Evolutionary conservation across 2,797 vertebrate genomes (phyloP), one percentile per base, ranked within the genome.

Genomic region (Karalla daura): DNA sequence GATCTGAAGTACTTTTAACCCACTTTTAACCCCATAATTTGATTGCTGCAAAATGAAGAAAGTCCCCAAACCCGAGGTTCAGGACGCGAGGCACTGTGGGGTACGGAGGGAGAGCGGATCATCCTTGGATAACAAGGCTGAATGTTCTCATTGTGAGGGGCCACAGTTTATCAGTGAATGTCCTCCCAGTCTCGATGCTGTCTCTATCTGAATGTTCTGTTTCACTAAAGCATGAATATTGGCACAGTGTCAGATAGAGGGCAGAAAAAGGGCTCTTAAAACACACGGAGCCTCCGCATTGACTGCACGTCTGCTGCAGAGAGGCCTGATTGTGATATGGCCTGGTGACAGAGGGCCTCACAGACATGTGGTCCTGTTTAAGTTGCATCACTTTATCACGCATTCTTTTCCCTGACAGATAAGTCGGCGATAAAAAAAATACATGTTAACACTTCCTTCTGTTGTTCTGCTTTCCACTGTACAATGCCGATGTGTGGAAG

Each of bases 91-190:
- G 63, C 76, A 54, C 49, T 45, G 8, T 32, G 65, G 32, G 46
- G 70, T 46, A 72, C 60, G 66, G 77, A 80, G 58, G 63, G 62
- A 72, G 65, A 73, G 63, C 53, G 68, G 78, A 74, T 74, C 79
- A 77, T 86, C 86, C 37, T 53, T 60, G 53, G 30, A 50, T 66
- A 51, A 64, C 70, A 56, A 70, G 59, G 79, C 84, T 91, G 85
- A 93, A 91, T 91, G 89, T 88, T 88, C 84, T 90, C 89, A 89
- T 90, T 92, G 91, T 91, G 54, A 67, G 73, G 32, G 65, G 86
- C 88, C 88, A 91, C 82, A 85, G 84, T 89, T 89, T 93, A 93
- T 94, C 92, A 90, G 81, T 74, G 76, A 88, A 87, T 83, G 78
- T 90, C 88, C 90, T 88, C 87, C 89, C 86, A 72, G 87, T 81